phyloP scores from a whole-genome alignment of 2,888 invertebrate species.

The Coelopa pilipes region DNA sequence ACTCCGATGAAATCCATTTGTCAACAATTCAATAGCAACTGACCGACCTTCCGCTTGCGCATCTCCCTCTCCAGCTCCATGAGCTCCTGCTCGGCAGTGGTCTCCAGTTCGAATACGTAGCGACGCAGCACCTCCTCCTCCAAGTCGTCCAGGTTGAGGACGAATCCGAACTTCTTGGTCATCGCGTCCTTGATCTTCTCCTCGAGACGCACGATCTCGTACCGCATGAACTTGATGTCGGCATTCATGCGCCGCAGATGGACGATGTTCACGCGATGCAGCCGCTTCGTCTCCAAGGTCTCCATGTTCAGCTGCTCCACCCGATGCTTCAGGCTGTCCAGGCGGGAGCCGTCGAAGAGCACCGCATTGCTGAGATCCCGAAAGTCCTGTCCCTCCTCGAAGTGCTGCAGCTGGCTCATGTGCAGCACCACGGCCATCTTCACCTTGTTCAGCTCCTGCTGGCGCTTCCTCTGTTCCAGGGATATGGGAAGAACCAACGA shows the following conservation, averaged over 20 bases:
- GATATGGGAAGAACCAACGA: no score
- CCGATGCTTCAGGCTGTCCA: slow-evolving; percentile 72
- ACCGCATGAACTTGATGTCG: slow-evolving; percentile 76
- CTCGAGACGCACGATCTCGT: slow-evolving; percentile 70
- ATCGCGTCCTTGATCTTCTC: slow-evolving; percentile 69
- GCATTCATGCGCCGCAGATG: slow-evolving; percentile 78
- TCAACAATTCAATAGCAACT: not conserved
- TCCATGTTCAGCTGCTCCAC: slow-evolving; percentile 76
- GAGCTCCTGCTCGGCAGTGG: slow-evolving; percentile 68
- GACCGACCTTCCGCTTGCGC: slow-evolving; percentile 60
- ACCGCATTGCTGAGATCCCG: slow-evolving; percentile 68
- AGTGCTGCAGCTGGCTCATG: slow-evolving; percentile 76
- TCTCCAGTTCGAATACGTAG: slow-evolving; percentile 70
- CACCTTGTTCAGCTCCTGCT: slow-evolving; percentile 81
- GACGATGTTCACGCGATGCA: slow-evolving; percentile 75
- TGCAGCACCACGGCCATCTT: slow-evolving; percentile 76
- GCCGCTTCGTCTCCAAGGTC: slow-evolving; percentile 72
- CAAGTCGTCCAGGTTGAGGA: slow-evolving; percentile 69
- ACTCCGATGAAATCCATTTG: not conserved
- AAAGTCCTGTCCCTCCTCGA: slow-evolving; percentile 68
- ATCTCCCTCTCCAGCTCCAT: slow-evolving; percentile 67
- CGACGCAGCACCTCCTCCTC: slow-evolving; percentile 71
- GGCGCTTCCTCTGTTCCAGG: slow-evolving; percentile 69
- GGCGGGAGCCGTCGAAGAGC: slow-evolving; percentile 73
- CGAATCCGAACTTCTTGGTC: slow-evolving; percentile 71